Base-by-base conservation (phyloP, 2,113 vertebrate species). In the Cyanocitta stelleri region DNA sequence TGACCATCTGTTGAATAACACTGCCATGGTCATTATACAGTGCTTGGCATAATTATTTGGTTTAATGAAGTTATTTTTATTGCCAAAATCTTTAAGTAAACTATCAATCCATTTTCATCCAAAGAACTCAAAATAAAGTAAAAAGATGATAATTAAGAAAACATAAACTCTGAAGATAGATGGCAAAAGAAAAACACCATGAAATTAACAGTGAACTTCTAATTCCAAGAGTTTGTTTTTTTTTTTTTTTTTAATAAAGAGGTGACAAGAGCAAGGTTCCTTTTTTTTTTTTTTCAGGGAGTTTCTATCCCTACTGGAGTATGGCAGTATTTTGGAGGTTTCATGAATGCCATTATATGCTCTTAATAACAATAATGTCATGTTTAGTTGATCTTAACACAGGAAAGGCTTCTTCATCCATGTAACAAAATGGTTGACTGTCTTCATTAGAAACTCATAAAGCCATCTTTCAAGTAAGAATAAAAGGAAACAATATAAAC, bases 1-100 rank as follows among this genome's bases (percentile, higher is more conserved):
- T 94, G 91, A 90, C 91, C 91, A 94, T 93, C 91, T 95, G 87
- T 89, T 96, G 91, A 96, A 93, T 82, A 95, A 92, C 78, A 85
- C 76, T 93, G 91, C 71, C 79, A 93, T 2, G 26, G 89, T 91
- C 93, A 87, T 87, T 91, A 83, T 43, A 83, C 33, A 93, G 55
- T 11, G 15, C 32, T 79, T 93, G 81, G 87, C 22, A 80, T 77
- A 91, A 91, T 89, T 79, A 49, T 82, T 91, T 81, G 63, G 59
- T 80, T 93, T 79, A 83, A 84, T 55, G 73, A 58, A 58, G 58
- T 69, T 71, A 73, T 79, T 85, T 94, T 90, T 85, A 87, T 79
- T 87, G 81, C 85, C 79, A 93, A 91, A 95, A 90, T 86, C 76
- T 95, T 87, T 78, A 92, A 81, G 86, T 48, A 93, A 95, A 62